Evolutionary conservation across 2,113 vertebrate species (phyloP).

Genomic region (Eira barbara): DNA sequence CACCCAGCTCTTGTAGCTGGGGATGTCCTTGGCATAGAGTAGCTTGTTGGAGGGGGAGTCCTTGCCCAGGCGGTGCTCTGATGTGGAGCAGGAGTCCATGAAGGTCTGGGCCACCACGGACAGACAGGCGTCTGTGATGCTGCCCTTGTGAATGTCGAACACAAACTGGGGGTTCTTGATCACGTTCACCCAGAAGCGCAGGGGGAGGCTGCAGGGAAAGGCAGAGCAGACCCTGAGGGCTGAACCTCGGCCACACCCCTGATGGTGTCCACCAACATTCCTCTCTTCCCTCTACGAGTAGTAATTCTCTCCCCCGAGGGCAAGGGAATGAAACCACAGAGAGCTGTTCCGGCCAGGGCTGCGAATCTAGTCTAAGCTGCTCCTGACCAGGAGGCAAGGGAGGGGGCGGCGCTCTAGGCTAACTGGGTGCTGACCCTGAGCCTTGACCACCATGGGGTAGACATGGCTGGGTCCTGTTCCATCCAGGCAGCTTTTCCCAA

Average conservation of each 20-base stretch:
- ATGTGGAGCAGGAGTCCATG: conserved; percentile 99
- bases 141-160: conserved; percentile 99
- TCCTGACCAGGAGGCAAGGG: not conserved
- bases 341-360: not conserved
- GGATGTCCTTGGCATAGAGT: conserved; percentile 99
- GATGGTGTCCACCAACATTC: no score
- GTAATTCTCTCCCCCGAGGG: not conserved
- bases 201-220: conserved; percentile 88
- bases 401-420: not conserved
- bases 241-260: fast-evolving
- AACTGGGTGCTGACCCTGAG: not conserved
- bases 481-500: not conserved
- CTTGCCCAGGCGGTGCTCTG: conserved; percentile 97
- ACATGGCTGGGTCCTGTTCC: not conserved
- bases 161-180: conserved; percentile 99
- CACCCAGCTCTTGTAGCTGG: conserved; percentile 99
- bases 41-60: conserved; percentile 99
- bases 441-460: not conserved
- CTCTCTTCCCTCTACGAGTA: no score
- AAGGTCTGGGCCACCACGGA: conserved; percentile 99
- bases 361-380: not conserved
- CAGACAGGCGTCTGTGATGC: conserved; percentile 98
- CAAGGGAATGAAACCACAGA: not conserved
- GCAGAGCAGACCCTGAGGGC: not conserved
- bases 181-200: conserved; percentile 99